Evolutionary conservation across 2,888 invertebrate species (phyloP).

Genomic region (Callinectes sapidus): DNA sequence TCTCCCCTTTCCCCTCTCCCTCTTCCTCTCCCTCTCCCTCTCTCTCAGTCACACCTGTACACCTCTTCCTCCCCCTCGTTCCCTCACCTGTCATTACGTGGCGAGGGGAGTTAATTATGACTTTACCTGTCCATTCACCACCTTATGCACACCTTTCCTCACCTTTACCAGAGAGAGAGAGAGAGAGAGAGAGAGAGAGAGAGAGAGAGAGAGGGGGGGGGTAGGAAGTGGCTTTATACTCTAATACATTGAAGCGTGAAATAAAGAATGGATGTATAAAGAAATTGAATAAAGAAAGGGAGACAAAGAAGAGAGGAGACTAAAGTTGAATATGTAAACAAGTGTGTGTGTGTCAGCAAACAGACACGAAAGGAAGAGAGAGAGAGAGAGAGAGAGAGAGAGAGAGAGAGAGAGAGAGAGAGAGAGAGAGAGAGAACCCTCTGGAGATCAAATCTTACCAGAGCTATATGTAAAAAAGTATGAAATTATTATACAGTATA

Average conservation of each 20-base stretch:
- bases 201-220: neutral
- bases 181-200: neutral
- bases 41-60: slow-evolving; percentile 58
- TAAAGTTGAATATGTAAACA: neutral
- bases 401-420: neutral
- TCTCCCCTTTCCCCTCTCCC: neutral
- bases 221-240: no score
- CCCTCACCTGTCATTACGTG: no score
- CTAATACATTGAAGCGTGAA: no score
- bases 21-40: slow-evolving; percentile 1
- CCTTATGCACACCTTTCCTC: no score
- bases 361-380: neutral
- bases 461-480: neutral
- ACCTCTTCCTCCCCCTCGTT: slow-evolving; percentile 36
- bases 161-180: no score
- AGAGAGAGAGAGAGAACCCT: no score
- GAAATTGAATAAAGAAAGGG: no score
- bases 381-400: slow-evolving; percentile 10
- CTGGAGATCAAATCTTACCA: neutral
- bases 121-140: no score
- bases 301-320: neutral
- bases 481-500: no score
- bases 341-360: no score
- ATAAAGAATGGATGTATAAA: no score
- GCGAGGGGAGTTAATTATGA: slow-evolving; percentile 38